Evolutionary conservation across 1,140 invertebrate species (phyloP).

Genomic region (Cheumatopsyche charites): DNA sequence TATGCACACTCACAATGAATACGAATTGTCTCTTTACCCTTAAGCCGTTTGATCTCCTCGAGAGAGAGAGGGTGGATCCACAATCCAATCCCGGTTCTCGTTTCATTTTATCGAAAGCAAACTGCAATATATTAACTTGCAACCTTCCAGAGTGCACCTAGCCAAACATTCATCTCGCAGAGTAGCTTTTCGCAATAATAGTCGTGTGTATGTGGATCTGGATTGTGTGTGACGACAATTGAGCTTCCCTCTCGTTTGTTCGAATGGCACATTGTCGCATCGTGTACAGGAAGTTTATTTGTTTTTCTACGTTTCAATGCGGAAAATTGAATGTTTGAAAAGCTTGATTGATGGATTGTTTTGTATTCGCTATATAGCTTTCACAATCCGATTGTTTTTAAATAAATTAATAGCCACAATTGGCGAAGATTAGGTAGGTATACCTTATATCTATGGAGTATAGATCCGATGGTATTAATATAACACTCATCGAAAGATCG

Average conservation of each 20-base stretch:
- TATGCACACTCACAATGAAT: not conserved
- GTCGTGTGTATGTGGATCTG: not conserved
- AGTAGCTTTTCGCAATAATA: conserved; percentile 22
- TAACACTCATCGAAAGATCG: too few species aligned
- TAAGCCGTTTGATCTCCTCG: conserved; percentile 2
- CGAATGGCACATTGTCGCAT: too few species aligned
- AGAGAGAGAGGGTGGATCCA: not conserved
- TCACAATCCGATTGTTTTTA: too few species aligned
- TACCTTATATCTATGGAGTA: too few species aligned
- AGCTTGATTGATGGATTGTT: too few species aligned
- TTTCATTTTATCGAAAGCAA: conserved; percentile 40
- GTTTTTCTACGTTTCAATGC: too few species aligned
- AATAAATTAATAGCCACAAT: too few species aligned
- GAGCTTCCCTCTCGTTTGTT: not conserved
- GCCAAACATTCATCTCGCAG: conserved; percentile 29
- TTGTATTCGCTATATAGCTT: too few species aligned
- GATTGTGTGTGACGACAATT: not conserved
- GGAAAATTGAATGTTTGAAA: too few species aligned
- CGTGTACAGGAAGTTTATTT: too few species aligned
- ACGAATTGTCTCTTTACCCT: conserved; percentile 5
- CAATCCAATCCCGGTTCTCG: conserved; percentile 32
- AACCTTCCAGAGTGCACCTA: conserved; percentile 20
- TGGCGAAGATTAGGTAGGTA: too few species aligned
- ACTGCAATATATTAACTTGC: conserved; percentile 37
- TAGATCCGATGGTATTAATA: too few species aligned